phyloP scores from a whole-genome alignment of 2,113 vertebrate genomes.

The Pelusios castaneus region DNA sequence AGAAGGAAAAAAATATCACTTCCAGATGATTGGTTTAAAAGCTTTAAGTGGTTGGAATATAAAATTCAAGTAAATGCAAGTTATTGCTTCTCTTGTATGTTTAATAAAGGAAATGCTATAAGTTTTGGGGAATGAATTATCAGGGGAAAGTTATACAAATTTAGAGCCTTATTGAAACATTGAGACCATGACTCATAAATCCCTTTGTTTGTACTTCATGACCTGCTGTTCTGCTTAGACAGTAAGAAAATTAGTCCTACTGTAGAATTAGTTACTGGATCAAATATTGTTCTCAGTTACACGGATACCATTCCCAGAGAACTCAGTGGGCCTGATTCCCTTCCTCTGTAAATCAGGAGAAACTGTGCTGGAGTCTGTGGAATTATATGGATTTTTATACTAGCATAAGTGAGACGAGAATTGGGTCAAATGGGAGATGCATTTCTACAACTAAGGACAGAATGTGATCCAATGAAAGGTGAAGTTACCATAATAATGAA shows the following conservation, averaged over 20 bases:
- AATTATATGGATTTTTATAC: background rate
- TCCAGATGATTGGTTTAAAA: conserved; percentile 45
- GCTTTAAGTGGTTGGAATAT: conserved; percentile 28
- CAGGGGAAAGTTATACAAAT: background rate
- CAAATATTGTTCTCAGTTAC: background rate
- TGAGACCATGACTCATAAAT: background rate
- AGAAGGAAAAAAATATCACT: conserved; percentile 1
- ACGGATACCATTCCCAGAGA: background rate
- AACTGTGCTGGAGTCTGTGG: background rate
- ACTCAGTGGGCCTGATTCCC: background rate
- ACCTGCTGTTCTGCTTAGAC: background rate
- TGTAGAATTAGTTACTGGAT: background rate
- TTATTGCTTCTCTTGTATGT: conserved; percentile 20
- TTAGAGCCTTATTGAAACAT: background rate
- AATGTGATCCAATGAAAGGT: background rate
- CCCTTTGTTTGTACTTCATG: background rate
- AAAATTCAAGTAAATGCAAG: conserved; percentile 42
- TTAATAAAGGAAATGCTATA: conserved; percentile 15
- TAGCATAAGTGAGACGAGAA: background rate
- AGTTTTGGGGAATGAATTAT: background rate
- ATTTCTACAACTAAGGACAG: background rate
- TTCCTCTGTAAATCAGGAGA: background rate
- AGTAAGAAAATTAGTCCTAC: background rate
- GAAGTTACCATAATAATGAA: background rate
- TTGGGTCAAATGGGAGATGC: background rate